Conservation (phyloP, 2,888 invertebrate genomes). For the Escarpia spicata region DNA sequence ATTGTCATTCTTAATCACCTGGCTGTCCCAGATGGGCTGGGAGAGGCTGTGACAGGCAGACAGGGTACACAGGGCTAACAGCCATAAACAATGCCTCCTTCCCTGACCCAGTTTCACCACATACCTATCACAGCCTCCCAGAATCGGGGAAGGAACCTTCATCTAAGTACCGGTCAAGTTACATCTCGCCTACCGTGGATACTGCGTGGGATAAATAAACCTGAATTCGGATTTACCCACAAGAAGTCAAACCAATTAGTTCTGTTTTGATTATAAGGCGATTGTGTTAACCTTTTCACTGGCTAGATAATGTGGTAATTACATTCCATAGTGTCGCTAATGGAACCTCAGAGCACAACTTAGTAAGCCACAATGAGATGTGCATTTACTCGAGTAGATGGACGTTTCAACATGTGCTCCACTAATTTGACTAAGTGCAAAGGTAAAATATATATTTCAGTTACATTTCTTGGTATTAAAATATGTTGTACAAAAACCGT, state of each 20-base stretch:
- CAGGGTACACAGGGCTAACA: not conserved
- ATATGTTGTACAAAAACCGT: too few relatives aligned
- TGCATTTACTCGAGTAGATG: too few relatives aligned
- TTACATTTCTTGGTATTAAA: too few relatives aligned
- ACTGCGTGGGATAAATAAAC: not conserved
- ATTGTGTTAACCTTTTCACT: not conserved
- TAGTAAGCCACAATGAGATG: too few relatives aligned
- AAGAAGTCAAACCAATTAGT: not conserved
- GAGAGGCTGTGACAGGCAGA: too few relatives aligned
- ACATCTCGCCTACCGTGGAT: not conserved
- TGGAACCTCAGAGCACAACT: not conserved
- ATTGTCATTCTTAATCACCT: too few relatives aligned
- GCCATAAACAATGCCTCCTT: not conserved
- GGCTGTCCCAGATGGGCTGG: too few relatives aligned
- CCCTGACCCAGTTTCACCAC: not conserved
- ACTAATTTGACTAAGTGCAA: too few relatives aligned
- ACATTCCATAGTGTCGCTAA: not conserved
- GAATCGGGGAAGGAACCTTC: not conserved
- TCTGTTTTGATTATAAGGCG: not conserved
- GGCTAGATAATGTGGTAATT: not conserved
- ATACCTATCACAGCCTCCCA: not conserved
- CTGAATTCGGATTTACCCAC: not conserved
- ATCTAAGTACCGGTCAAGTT: not conserved
- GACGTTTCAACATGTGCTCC: too few relatives aligned
- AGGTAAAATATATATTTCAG: too few relatives aligned